Percentiles rank a stretch among this genome's conserved stretches.
phyloP scores from a whole-genome alignment of 1,140 invertebrate genomes.

The Adelges cooleyi region DNA sequence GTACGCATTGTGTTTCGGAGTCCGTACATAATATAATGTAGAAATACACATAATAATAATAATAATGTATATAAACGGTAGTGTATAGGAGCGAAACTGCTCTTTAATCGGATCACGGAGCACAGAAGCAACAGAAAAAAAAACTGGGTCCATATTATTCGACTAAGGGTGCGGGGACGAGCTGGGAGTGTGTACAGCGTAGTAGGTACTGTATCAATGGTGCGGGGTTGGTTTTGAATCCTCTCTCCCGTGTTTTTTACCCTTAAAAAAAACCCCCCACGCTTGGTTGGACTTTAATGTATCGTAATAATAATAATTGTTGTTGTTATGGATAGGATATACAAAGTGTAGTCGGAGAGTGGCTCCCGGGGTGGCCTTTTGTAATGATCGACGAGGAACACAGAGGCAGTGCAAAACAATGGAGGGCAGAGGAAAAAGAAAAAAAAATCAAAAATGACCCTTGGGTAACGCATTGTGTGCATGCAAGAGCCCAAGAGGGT shows the following conservation, averaged over 20 bases:
- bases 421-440: background rate
- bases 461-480: constrained; percentile 8
- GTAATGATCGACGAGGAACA: constrained; percentile 17
- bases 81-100: background rate
- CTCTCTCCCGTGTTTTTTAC: no score
- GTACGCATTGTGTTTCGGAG: background rate
- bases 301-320: constrained; percentile 25
- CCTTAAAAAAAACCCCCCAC: constrained; percentile 6
- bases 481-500: constrained; percentile 6
- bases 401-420: constrained; percentile 4
- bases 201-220: background rate
- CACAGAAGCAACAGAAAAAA: background rate
- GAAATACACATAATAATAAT: background rate
- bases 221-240: background rate
- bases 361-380: constrained; percentile 26
- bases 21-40: background rate
- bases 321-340: constrained; percentile 23
- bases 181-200: background rate
- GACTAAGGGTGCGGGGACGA: background rate
- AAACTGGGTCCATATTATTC: background rate
- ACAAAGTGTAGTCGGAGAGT: constrained; percentile 5
- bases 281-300: constrained; percentile 19
- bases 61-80: background rate
- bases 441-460: constrained; percentile 16
- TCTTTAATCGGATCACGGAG: constrained; percentile 19